Base-by-base conservation (phyloP, 1,140 invertebrate species). In the Neodiprion fabricii region DNA sequence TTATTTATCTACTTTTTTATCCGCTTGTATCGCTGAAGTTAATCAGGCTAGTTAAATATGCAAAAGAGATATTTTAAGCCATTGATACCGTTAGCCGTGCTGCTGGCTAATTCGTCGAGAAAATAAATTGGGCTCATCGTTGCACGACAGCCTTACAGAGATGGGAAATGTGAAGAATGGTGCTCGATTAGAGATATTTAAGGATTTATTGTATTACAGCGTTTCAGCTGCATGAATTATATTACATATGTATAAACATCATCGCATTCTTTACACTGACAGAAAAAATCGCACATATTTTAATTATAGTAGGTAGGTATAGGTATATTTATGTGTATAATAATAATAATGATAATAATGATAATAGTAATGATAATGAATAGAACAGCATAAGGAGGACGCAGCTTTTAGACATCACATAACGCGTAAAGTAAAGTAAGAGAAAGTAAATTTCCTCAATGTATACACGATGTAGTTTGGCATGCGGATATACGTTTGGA, bases 181-280 rank as follows among this genome's bases (percentile, higher is more conserved):
- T 14, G 11, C n/a, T 61, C 53, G n/a, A 61, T 61, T 61, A 61
- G 53, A 61, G 53, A 61, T 61, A 61, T 61, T 61, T 61, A 9
- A 61, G 53, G 53, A 61, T 61, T 61, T 61, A 61, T 61, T 84
- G 78, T 83, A 80, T 78, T 80, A 81, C 81, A 82, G 78, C 81
- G 79, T 78, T 49, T 67, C 28, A 68, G 78, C 78, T 81, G 79
- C 72, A 72, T 79, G 81, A 85, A 85, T 86, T 86, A 86, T 86
- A 86, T 86, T 86, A 85, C 85, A 86, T 86, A 85, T 86, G 82
- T 86, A 86, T 85, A 86, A 85, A 86, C 79, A 79, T 83, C 80
- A 81, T 85, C 80, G 67, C 21, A 14, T 81, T 82, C 74, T 76
- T 76, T 72, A 84, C 77, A 79, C 78, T 40, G 48, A 12, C n/a